A percentile compares a stretch with the other conserved stretches of the same genome.
Evolutionary conservation across 1,140 invertebrate species (phyloP).

Genomic region (Brachionus manjavacas): DNA sequence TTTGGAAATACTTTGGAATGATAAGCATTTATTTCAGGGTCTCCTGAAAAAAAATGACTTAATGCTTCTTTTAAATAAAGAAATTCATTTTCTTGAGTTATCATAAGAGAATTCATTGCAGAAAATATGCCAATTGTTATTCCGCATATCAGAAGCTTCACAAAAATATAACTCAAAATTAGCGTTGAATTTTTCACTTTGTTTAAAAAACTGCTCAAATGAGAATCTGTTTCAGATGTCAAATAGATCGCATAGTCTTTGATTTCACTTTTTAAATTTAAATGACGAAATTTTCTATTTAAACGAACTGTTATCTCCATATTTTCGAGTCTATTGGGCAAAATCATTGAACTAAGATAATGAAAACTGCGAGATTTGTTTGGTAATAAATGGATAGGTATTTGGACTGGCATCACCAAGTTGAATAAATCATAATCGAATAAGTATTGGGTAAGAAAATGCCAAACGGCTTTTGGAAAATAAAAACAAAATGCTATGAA

Average conservation of each 20-base stretch:
- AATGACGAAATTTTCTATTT: not conserved
- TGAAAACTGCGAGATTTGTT: not conserved
- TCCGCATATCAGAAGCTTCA: not conserved
- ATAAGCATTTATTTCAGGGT: not conserved
- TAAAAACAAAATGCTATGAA: slow-evolving; percentile 89
- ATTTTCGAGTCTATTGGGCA: not conserved
- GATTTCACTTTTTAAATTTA: not conserved
- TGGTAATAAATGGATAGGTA: not conserved
- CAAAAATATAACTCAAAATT: not conserved
- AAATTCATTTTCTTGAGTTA: not conserved
- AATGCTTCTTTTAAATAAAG: not conserved
- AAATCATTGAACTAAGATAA: not conserved
- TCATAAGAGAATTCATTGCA: not conserved
- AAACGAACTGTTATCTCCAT: not conserved
- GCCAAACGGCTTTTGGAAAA: slow-evolving; percentile 67
- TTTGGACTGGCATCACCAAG: not conserved
- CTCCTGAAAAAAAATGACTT: not conserved
- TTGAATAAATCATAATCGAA: not conserved
- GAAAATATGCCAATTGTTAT: not conserved
- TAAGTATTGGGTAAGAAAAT: not conserved
- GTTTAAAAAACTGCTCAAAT: not conserved
- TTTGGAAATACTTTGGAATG: slow-evolving; percentile 5
- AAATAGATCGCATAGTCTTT: not conserved
- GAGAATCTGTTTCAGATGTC: not conserved
- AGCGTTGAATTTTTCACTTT: not conserved